Conservation (phyloP, 2,888 invertebrate genomes). For the Ischnura elegans region DNA sequence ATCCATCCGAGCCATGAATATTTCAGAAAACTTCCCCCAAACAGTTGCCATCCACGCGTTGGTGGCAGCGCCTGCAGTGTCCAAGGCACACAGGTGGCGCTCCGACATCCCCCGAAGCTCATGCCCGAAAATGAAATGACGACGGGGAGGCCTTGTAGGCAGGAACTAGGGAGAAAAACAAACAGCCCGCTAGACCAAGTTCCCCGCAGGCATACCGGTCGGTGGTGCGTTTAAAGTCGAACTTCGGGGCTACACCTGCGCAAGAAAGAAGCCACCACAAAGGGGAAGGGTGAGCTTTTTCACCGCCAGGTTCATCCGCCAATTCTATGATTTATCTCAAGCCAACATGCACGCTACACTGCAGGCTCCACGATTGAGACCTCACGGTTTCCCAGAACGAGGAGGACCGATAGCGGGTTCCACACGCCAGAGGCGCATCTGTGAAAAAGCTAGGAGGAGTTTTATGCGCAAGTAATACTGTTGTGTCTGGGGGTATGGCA, state of each 20-base stretch:
- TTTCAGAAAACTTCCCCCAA: slow-evolving; percentile 2
- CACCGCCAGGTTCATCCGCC: no score
- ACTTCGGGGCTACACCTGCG: not conserved
- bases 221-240: not conserved
- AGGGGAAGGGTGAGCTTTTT: no score
- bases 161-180: not conserved
- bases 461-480: no score
- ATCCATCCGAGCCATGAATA: not conserved
- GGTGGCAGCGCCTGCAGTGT: not conserved
- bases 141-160: not conserved
- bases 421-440: no score
- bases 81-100: not conserved
- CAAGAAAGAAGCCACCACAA: not conserved
- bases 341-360: no score
- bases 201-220: not conserved
- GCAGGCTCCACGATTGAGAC: no score
- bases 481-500: no score
- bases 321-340: no score
- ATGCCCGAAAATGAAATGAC: slow-evolving; percentile 1
- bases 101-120: not conserved
- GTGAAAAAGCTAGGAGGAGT: no score
- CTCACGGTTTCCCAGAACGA: no score
- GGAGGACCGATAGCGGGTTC: no score
- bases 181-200: not conserved
- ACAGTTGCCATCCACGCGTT: not conserved